These are phyloP conservation scores for Neocrepidodera transversa DNA, from an alignment of 2,888 invertebrate genomes.

Conservation along the genomic window DNA sequence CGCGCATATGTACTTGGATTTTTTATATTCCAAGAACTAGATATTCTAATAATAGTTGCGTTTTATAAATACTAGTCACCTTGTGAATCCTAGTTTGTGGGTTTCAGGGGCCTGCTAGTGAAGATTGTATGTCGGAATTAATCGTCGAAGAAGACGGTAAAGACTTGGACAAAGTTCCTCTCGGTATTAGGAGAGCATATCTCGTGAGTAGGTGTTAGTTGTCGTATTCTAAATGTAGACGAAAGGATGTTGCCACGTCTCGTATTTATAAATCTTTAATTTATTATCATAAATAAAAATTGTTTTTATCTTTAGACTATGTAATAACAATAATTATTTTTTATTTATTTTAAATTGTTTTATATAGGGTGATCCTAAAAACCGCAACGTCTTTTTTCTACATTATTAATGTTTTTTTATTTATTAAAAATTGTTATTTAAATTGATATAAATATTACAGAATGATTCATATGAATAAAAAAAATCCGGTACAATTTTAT, in stretches of 20 bases:
- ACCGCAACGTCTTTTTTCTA: too few species aligned
- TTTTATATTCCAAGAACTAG: constrained; percentile 2
- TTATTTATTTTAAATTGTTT: too few species aligned
- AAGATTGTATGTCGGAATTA: background rate
- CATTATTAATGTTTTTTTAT: too few species aligned
- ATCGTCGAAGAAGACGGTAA: constrained; percentile 31
- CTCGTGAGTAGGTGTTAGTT: constrained; percentile 37
- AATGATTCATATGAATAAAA: too few species aligned
- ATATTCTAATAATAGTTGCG: background rate
- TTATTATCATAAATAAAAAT: too few species aligned
- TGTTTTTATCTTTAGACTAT: too few species aligned
- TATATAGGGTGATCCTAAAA: too few species aligned
- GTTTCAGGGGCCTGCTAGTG: background rate
- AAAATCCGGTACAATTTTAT: too few species aligned
- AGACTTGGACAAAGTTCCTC: constrained; percentile 50
- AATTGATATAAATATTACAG: too few species aligned
- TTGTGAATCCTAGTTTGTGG: background rate
- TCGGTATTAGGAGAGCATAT: constrained; percentile 50
- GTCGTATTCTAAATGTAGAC: background rate
- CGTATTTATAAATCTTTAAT: background rate
- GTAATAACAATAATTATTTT: too few species aligned
- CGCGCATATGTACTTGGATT: too few species aligned
- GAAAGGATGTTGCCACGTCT: constrained; percentile 24
- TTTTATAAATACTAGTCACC: background rate
- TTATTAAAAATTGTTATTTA: too few species aligned